These are phyloP conservation scores for Dryomyza anilis DNA, from an alignment of 2,888 invertebrate genomes.

Conservation along the genomic window DNA sequence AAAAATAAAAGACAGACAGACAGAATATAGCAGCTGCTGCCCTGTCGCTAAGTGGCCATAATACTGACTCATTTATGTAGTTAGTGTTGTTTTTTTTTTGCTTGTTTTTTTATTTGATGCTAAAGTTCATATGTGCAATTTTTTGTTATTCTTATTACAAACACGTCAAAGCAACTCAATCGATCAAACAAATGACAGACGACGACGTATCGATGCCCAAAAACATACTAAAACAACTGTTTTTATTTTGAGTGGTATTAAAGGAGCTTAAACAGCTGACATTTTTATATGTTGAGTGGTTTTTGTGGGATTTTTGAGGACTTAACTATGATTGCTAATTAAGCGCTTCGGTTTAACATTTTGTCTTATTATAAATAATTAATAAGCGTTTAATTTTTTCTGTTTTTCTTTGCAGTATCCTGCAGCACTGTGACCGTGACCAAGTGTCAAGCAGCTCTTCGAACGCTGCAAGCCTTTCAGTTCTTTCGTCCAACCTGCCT, in stretches of 20 bases:
- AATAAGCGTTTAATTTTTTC: too few relatives aligned
- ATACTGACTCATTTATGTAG: conserved; percentile 3
- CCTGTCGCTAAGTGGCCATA: not conserved
- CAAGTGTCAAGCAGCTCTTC: conserved; percentile 89
- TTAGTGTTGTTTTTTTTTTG: not conserved
- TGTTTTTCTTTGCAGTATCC: conserved; percentile 71
- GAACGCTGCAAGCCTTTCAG: conserved; percentile 87
- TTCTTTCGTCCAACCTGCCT: conserved; percentile 93
- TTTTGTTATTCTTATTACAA: too few relatives aligned
- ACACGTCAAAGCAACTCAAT: too few relatives aligned
- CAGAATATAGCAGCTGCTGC: conserved; percentile 32
- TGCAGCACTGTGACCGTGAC: conserved; percentile 92
- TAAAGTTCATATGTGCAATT: not conserved
- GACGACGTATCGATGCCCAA: too few relatives aligned
- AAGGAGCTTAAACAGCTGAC: too few relatives aligned
- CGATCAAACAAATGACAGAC: too few relatives aligned
- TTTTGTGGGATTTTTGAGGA: too few relatives aligned
- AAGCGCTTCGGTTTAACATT: too few relatives aligned
- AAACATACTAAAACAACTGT: too few relatives aligned
- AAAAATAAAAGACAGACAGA: conserved; percentile 9
- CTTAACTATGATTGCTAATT: too few relatives aligned
- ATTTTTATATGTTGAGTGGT: not conserved
- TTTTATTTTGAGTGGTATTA: too few relatives aligned
- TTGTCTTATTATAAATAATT: too few relatives aligned
- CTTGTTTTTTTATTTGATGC: not conserved